Evolutionary conservation across 1,140 invertebrate species (phyloP), one percentile per base, ranked within the genome.

Genomic region (Drosophila kanapiae): DNA sequence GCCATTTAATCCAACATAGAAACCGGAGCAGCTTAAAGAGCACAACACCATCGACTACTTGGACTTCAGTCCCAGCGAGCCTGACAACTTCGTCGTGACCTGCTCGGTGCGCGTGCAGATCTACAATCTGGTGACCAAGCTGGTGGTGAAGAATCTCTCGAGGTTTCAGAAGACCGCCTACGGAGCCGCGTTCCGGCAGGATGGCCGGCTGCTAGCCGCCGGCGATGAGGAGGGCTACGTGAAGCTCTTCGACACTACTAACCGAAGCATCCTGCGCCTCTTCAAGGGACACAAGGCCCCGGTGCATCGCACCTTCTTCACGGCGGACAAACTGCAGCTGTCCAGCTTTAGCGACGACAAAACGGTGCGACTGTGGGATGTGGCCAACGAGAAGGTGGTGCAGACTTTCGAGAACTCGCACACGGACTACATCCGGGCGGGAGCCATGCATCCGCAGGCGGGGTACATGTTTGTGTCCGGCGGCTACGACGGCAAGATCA

Each of bases 321-420:
- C 97, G 14, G 94, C 95, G 37, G 96, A 97, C 91, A 95, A 96
- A 83, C 93, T 95, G 35, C 96, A 96, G 62, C 94, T 99, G 35
- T 94, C 96, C 7, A 98, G 98, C 84, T 99, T 98, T 92, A 97
- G 97, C 8, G 98, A 99, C 94, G 98, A 99, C 92, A 98, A 98
- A 93, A 95, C 96, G n/a, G 95, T 97, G 8, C 94, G 94, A 71
- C 75, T 99, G 10, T 99, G 98, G 98, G 98, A 99, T 91, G 96
- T 99, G 87, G 94, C 96, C 6, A 97, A 94, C 81, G 97, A 98
- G 93, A 95, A 95, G 77, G 94, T 95, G 94, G 80, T 95, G 87
- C 78, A 94, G 37, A 95, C 93, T 18, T 98, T 96, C 91, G 94
- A 95, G 65, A 94, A 95, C 75, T 48, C 59, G 8, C 97, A 98